Conservation (phyloP, 2,888 invertebrate species). For the Cryptus armator region DNA sequence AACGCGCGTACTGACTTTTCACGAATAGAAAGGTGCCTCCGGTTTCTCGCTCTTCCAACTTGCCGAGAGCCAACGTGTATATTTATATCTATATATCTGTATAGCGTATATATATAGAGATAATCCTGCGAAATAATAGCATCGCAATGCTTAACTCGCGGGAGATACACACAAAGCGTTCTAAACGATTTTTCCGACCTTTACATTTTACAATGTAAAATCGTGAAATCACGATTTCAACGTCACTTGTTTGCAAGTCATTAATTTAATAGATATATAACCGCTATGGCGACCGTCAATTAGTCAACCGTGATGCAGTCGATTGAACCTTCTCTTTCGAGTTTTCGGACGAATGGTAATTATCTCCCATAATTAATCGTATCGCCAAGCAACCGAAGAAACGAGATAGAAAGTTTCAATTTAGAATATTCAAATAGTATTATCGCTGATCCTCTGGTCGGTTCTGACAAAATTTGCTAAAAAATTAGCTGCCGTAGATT, state of each 20-base stretch:
- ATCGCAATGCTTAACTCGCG: neutral
- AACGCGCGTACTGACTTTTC: slow-evolving; percentile 68
- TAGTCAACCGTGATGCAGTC: neutral
- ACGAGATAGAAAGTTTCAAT: neutral
- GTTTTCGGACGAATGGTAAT: neutral
- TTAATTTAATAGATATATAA: neutral
- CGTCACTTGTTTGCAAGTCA: neutral
- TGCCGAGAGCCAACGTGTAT: neutral
- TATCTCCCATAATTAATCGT: slow-evolving; percentile 6
- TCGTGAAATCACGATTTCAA: slow-evolving; percentile 8
- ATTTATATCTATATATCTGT: slow-evolving; percentile 15
- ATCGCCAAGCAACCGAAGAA: neutral
- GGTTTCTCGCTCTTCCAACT: slow-evolving; percentile 63
- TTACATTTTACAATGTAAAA: slow-evolving; percentile 28
- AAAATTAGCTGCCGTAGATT: neutral
- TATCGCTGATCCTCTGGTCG: neutral
- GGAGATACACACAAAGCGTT: neutral
- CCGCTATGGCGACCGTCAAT: neutral
- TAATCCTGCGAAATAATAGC: slow-evolving; percentile 38
- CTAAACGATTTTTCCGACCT: slow-evolving; percentile 32
- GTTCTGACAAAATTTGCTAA: neutral
- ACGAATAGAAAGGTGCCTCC: slow-evolving; percentile 70
- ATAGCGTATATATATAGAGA: slow-evolving; percentile 20
- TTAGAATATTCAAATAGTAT: slow-evolving; percentile 3
- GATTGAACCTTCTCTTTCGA: neutral